Base-by-base conservation (phyloP, 2,797 vertebrate genomes). In the Malurus leucopterus region DNA sequence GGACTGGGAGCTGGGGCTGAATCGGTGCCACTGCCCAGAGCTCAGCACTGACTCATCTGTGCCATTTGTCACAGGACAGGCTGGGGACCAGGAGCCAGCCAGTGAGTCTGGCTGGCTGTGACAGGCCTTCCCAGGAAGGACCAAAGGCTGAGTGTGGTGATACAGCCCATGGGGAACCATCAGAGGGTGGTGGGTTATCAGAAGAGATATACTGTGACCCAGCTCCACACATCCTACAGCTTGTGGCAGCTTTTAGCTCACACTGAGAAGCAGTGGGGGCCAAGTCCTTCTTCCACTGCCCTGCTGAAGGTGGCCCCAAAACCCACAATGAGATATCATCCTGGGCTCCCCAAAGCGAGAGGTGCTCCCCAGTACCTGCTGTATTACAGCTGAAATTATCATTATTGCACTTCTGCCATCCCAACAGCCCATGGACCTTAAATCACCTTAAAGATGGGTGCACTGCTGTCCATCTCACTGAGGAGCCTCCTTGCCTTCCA, bases 41-140 rank as follows among this genome's bases (percentile, higher is more conserved):
- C 58, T 5, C 2, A 1, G 5, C 3, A 0, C 55, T 18, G 15
- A 26, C 24, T 38, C 43, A 1, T 5, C 32, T 6, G 32, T 5
- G 70, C 26, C 1, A 1, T 17, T 27, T 61, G 62, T 49, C 69
- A 40, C 58, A 23, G 21, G 19, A 21, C 29, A 58, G 61, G 29
- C 0, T 44, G 63, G 68, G 47, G 30, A 64, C 22, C 43, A 63
- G 62, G 13, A 50, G 0, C 0, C 63, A 46, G 38, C 13, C 17
- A 27, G 41, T 7, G 23, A 1, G 1, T 10, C 38, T 27, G n/a
- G 21, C 38, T 55, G 53, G 11, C 44, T 22, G 34, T 9, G 38
- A 8, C 4, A 0, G n/a, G 36, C 9, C 47, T 22, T 69, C 38
- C n/a, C 24, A 32, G 51, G 11, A 22, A 43, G 41, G 29, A 44